Base-by-base conservation (phyloP, 2,797 vertebrate genomes). In the Myotis planiceps region DNA sequence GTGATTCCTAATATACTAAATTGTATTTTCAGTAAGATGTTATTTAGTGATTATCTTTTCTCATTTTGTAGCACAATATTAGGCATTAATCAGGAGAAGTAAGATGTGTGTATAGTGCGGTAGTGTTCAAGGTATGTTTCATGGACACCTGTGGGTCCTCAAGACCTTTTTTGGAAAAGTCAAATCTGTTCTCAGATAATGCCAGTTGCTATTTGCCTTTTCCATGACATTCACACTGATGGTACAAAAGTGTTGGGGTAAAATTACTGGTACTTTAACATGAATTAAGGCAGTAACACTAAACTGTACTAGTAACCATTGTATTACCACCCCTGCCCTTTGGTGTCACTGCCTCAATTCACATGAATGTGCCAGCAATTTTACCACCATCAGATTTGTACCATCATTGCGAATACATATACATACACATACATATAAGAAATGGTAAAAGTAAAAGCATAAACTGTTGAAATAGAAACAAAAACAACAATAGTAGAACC, bases 11-110 rank as follows among this genome's bases (percentile, higher is more conserved):
- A 49, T 42, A 79, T 6, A 72, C 23, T 37, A 60, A 78, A 75
- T 53, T 15, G 1, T 45, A n/a, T 71, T 90, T 79, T 84, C 23
- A 65, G 34, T 29, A 63, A 79, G 60, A 60, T 75, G 29, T 34
- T 75, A 53, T 87, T 79, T 68, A 74, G n/a, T 63, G 25, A 78
- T 14, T 79, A 14, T 82, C 19, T 85, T 89, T 78, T 92, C 37
- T 78, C 23, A 71, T 75, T 91, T 63, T 63, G 21, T 34, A 84
- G 76, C 27, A 83, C 18, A 80, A 47, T 25, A 21, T 3, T 14
- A 53, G 16, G 37, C 58, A 92, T 78, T 58, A 53, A 63, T 27
- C 10, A 34, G 19, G 7, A 84, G 45, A 74, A 69, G n/a, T 37
- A 65, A 71, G 58, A 47, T 10, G 0, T 39, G 1, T 42, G 1